Evolutionary conservation across 2,888 invertebrate genomes (phyloP), one percentile per base, ranked within the genome.

Genomic region (Platerodrilus igneus): DNA sequence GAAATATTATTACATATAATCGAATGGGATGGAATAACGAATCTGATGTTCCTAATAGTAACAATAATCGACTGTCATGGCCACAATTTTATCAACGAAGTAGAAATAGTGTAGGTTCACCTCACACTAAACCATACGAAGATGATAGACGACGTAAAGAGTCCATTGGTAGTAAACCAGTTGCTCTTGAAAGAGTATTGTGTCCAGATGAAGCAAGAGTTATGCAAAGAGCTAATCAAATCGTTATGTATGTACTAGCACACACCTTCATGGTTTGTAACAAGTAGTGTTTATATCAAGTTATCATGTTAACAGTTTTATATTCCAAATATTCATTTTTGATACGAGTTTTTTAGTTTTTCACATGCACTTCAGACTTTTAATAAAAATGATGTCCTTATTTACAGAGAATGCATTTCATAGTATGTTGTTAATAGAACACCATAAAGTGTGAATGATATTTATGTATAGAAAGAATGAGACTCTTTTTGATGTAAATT

Each of bases 181-280:
- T 62, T 52, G 63, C 63, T 52, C 70, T 79, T 56, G 78, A 78
- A 71, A 70, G 77, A 68, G 76, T 74, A 45, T 68, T 77, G 68
- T 74, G 73, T 65, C 78, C 82, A 63, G 82, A 83, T 68, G 84
- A 84, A 70, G 81, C 83, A 58, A 81, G 83, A 68, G 86, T 85
- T 60, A 81, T 86, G 78, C 85, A 86, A 72, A 80, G 83, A 68
- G 86, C 86, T 68, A 85, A 83, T 76, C 86, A 86, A 71, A 87
- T 87, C 69, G 86, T 87, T 69, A 85, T 86, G 87, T 87, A 86
- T 76, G 86, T 78, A 43, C 26, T 23, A 25, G 22, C 9, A 14
- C 9, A 18, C 26, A 9, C 10, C 10, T n/a, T n/a, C n/a, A n/a
- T n/a, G n/a, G n/a, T n/a, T n/a, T n/a, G n/a, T n/a, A n/a, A n/a